Percentiles rank a stretch among this genome's conserved stretches.
phyloP scores from a whole-genome alignment of 1,140 invertebrate species.

The Ridgeia piscesae region DNA sequence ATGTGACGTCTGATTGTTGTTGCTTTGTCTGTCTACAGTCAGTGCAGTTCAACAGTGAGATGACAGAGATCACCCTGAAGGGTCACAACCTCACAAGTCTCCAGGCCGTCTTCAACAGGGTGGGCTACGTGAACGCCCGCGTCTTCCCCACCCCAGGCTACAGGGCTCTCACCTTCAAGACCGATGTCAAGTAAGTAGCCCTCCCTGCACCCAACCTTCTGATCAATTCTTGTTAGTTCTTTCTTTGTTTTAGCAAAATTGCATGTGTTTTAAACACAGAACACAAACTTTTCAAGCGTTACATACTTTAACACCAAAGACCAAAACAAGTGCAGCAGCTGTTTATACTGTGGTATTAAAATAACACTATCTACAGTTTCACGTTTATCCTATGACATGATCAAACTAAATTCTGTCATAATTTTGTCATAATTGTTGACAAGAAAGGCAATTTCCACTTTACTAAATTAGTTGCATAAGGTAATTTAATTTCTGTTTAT shows the following conservation, averaged over 20 bases:
- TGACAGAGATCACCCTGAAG: slow-evolving; percentile 88
- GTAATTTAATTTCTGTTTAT: too few relatives aligned
- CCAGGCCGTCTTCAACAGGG: slow-evolving; percentile 80
- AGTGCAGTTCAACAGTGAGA: slow-evolving; percentile 56
- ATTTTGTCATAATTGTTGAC: too few relatives aligned
- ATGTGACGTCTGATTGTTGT: not conserved
- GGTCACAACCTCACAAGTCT: slow-evolving; percentile 87
- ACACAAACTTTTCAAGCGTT: too few relatives aligned
- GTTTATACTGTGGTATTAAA: too few relatives aligned
- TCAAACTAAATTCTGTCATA: too few relatives aligned
- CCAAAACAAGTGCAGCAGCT: too few relatives aligned
- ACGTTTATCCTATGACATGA: too few relatives aligned
- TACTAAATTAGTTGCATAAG: too few relatives aligned
- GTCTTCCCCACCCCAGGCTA: slow-evolving; percentile 89
- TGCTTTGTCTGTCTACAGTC: slow-evolving; percentile 61
- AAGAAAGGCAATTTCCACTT: too few relatives aligned
- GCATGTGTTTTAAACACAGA: too few relatives aligned
- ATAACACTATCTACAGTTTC: too few relatives aligned
- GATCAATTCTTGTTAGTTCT: not conserved
- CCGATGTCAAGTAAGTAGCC: slow-evolving; percentile 45
- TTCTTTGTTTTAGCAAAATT: not conserved
- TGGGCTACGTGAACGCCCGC: slow-evolving; percentile 87
- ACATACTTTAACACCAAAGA: too few relatives aligned
- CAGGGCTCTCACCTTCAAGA: slow-evolving; percentile 76
- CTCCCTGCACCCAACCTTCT: not conserved